These are phyloP conservation scores for Spisula subtruncata DNA, from an alignment of 2,888 invertebrate genomes.

Conservation along the genomic window DNA sequence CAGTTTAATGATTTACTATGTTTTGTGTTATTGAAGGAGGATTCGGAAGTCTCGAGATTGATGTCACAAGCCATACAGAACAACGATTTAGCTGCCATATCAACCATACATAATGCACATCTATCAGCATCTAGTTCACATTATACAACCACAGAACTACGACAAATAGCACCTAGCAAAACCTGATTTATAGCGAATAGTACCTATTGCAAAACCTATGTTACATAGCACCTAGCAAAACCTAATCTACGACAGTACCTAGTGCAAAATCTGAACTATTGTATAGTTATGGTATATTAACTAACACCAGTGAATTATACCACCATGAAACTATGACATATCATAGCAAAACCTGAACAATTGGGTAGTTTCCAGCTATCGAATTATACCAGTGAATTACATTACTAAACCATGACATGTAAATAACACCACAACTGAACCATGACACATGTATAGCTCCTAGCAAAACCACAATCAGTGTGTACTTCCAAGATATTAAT, in stretches of 20 bases:
- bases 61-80: constrained; percentile 59
- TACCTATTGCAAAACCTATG: neutral
- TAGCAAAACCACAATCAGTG: neutral
- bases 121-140: neutral
- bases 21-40: constrained; percentile 61
- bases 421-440: neutral
- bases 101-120: neutral
- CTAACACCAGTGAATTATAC: too few species aligned
- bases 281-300: too few species aligned
- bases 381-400: too few species aligned
- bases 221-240: neutral
- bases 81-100: constrained; percentile 14
- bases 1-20: neutral
- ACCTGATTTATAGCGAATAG: neutral
- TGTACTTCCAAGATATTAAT: neutral
- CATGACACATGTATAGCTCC: constrained; percentile 12
- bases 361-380: too few species aligned
- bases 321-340: too few species aligned
- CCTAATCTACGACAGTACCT: constrained; percentile 14
- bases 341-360: too few species aligned
- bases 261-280: constrained; percentile 31
- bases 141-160: neutral
- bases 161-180: constrained; percentile 28
- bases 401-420: neutral
- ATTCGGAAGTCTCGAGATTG: constrained; percentile 63